Evolutionary conservation across 2,888 invertebrate species (phyloP).

Genomic region (Chalcis sispes): DNA sequence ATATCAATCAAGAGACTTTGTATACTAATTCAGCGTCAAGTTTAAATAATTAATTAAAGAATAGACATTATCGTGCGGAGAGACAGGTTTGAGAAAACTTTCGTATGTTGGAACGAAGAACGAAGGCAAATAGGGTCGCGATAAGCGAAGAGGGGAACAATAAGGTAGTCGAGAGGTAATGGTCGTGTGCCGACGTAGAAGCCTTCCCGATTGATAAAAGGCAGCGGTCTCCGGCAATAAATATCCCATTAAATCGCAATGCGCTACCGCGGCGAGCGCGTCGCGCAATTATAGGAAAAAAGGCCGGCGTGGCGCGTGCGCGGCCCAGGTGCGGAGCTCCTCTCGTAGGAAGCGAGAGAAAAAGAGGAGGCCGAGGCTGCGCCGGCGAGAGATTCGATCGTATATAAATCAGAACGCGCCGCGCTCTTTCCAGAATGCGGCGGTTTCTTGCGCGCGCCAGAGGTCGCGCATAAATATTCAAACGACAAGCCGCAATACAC

Average conservation of each 20-base stretch:
- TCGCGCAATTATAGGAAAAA: conserved; percentile 19
- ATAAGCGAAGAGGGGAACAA: no score
- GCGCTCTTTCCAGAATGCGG: conserved; percentile 66
- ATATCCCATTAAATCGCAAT: conserved; percentile 18
- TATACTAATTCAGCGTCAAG: no score
- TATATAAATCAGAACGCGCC: conserved; percentile 70
- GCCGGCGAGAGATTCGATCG: conserved; percentile 63
- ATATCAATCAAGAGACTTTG: no score
- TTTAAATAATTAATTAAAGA: no score
- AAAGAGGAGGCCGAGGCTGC: conserved; percentile 50
- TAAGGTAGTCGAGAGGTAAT: no score
- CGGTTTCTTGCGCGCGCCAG: conserved; percentile 62
- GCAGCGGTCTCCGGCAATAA: background rate
- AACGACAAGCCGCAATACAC: conserved; percentile 67
- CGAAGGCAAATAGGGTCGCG: no score
- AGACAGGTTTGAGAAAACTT: no score
- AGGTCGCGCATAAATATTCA: conserved; percentile 71
- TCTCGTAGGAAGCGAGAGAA: conserved; percentile 32
- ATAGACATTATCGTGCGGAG: no score
- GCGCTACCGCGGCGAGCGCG: conserved; percentile 8
- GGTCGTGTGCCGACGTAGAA: no score
- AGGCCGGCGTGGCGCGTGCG: conserved; percentile 11
- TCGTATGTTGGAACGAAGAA: no score
- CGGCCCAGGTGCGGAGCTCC: background rate
- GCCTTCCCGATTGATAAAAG: background rate